Evolutionary conservation across 2,797 vertebrate genomes (phyloP).

Genomic region (Threskiornis aethiopicus): DNA sequence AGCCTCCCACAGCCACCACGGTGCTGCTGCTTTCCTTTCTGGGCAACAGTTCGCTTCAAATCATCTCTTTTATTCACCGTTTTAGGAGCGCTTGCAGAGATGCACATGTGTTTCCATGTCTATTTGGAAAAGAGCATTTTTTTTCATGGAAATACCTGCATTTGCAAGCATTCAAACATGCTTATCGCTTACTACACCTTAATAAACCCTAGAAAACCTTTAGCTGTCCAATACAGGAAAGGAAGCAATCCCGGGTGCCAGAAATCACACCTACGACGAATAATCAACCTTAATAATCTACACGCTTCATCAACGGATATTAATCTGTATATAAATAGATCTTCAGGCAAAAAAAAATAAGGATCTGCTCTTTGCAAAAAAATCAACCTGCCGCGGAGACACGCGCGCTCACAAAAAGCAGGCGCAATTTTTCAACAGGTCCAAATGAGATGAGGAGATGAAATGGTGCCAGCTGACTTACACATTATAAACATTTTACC

Average conservation of each 20-base stretch:
- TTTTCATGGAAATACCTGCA: background rate
- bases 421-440: background rate
- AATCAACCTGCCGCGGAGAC: accelerated
- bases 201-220: background rate
- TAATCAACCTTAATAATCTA: background rate
- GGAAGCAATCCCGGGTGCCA: background rate
- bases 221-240: background rate
- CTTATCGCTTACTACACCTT: background rate
- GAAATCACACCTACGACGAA: background rate
- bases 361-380: background rate
- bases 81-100: background rate
- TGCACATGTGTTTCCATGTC: accelerated
- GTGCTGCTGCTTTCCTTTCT: background rate
- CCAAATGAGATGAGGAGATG: background rate
- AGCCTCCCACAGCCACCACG: background rate
- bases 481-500: background rate
- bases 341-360: background rate
- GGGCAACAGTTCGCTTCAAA: background rate
- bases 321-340: background rate
- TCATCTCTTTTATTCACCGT: background rate
- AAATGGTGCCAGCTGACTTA: background rate
- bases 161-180: background rate
- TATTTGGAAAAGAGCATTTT: background rate
- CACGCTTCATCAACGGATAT: background rate
- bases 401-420: background rate